Base-by-base conservation (phyloP, 2,888 invertebrate species). In the Amblyjoppa proteus region DNA sequence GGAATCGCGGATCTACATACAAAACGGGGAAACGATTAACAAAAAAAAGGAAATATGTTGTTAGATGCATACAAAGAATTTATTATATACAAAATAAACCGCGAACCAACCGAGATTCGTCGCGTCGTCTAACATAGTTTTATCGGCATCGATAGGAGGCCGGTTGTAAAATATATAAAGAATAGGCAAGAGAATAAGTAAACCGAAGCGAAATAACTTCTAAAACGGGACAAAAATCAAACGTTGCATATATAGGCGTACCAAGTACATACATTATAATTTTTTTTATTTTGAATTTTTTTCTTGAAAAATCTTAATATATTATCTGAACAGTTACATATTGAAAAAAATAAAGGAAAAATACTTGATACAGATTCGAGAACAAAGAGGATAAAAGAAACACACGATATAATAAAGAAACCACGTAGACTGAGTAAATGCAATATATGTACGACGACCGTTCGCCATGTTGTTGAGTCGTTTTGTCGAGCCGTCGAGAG, bases 341-440 rank as follows among this genome's bases (percentile, higher is more conserved):
- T 58, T 66, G 58, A 66, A 76, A 45, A 76, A 74, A 20, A 68
- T 20, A 76, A 76, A 31, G 20, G 45, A 41, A 74, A 66, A 66
- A 73, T 45, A 76, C 58, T 25, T 68, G 9, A 58, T 38, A 53
- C 58, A 56, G 2, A 69, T 49, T 51, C 28, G 51, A 51, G 49
- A 11, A 49, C 45, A 16, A 1, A 31, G 28, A 70, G 49, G n/a
- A 75, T 31, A 49, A 16, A 74, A 34, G 13, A 56, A 68, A 58
- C 28, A 87, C 89, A 88, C 87, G 85, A 88, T 89, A 91, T 84
- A 89, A 91, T 92, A 92, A 93, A 92, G 91, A 87, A 94, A 93
- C 92, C 92, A 92, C 92, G 93, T 93, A 94, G 94, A 94, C 94
- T 94, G 94, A 94, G 92, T 91, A 92, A 93, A 93, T 94, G 94